Evolutionary conservation across 2,113 vertebrate species (phyloP).

Genomic region (Ptychochromis oligacanthus): DNA sequence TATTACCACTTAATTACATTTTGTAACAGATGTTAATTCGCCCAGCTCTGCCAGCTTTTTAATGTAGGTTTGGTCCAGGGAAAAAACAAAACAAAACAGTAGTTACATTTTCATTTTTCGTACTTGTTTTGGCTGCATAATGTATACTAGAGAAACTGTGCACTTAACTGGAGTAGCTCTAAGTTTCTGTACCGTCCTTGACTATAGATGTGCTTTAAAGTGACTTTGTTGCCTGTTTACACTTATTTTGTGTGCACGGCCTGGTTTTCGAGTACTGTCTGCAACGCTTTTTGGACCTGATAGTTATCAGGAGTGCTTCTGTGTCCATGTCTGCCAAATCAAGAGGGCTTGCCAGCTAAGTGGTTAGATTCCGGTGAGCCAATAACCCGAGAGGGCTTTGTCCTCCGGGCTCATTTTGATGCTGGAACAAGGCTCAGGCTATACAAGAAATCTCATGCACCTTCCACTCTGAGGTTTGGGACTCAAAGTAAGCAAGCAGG

Average conservation of each 20-base stretch:
- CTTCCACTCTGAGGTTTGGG: constrained; percentile 36
- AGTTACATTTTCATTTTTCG: background rate
- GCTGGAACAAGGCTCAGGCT: constrained; percentile 54
- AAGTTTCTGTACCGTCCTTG: background rate
- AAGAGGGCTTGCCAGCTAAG: constrained; percentile 56
- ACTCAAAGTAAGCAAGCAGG: constrained; percentile 34
- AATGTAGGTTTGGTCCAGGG: background rate
- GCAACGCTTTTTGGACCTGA: constrained; percentile 3
- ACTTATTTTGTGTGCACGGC: background rate
- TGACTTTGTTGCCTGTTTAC: background rate
- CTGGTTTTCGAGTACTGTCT: constrained; percentile 41
- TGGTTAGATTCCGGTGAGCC: constrained; percentile 69
- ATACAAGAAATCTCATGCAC: constrained; percentile 42
- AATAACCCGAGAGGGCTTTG: constrained; percentile 71
- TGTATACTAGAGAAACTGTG: background rate
- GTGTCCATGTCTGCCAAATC: constrained; percentile 51
- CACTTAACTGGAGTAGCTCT: background rate
- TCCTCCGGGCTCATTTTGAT: constrained; percentile 69
- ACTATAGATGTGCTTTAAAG: background rate
- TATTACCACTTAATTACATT: background rate
- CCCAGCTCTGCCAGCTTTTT: background rate
- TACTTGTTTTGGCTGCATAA: background rate
- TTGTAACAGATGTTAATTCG: background rate
- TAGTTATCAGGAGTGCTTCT: constrained; percentile 56
- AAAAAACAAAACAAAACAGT: background rate